Percentiles rank a stretch among this genome's conserved stretches.
These are phyloP conservation scores for Mesocentrotus franciscanus DNA, from an alignment of 53 echinoderm and acorn worm genomes.

Conservation along the genomic window DNA sequence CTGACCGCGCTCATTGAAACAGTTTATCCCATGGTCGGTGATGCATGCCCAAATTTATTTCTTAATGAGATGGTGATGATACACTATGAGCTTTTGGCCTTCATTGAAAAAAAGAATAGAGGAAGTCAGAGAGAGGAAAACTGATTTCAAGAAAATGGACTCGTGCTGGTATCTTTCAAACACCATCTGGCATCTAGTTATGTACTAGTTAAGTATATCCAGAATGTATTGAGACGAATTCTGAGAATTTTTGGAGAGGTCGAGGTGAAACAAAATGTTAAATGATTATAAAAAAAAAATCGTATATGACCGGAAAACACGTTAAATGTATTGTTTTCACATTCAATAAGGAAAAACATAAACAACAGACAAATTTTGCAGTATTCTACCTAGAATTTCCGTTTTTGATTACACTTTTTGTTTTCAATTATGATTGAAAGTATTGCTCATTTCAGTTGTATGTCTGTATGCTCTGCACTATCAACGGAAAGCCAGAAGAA, in stretches of 20 bases:
- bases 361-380: no score
- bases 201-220: neutral
- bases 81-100: neutral
- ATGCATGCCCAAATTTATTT: neutral
- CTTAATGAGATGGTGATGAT: slow-evolving; percentile 35
- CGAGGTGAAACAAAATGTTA: no score
- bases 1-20: slow-evolving; percentile 18
- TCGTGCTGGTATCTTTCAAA: slow-evolving; percentile 13
- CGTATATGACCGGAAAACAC: no score
- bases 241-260: neutral
- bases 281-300: neutral
- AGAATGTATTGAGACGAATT: neutral
- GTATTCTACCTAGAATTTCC: neutral
- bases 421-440: neutral
- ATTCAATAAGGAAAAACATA: no score
- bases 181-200: neutral
- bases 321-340: no score
- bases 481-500: neutral
- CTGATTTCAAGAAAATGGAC: neutral
- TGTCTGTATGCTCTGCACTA: neutral
- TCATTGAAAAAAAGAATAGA: neutral
- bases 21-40: slow-evolving; percentile 16
- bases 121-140: neutral
- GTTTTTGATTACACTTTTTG: neutral
- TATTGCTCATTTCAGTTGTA: neutral